Evolutionary conservation across 2,797 vertebrate species (phyloP).

Genomic region (Rhinophrynus dorsalis): DNA sequence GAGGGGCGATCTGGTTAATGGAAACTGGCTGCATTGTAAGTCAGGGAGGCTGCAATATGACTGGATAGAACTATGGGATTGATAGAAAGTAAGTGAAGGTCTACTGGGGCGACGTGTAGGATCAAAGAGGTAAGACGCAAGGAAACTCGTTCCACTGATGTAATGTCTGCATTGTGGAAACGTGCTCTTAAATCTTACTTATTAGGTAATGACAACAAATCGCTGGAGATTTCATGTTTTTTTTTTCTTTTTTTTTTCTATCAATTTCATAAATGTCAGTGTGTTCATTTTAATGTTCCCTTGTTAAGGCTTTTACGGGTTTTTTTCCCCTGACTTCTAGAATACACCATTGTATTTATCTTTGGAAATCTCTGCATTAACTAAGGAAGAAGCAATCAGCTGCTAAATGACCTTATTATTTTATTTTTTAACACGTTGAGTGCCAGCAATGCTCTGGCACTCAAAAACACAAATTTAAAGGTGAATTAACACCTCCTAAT

Average conservation of each 20-base stretch:
- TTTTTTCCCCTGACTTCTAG: background rate
- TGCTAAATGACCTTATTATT: no score
- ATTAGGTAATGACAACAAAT: slow-evolving; percentile 48
- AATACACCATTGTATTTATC: no score
- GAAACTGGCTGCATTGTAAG: slow-evolving; percentile 9
- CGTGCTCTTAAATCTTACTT: slow-evolving; percentile 43
- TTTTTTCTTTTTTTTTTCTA: slow-evolving; percentile 18
- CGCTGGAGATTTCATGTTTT: slow-evolving; percentile 13
- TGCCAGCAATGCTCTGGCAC: no score
- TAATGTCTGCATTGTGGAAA: slow-evolving; percentile 39
- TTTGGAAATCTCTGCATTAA: no score
- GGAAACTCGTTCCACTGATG: slow-evolving; percentile 26
- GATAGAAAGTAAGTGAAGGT: slow-evolving; percentile 1
- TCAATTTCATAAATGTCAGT: slow-evolving; percentile 20
- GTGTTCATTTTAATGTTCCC: slow-evolving; percentile 1
- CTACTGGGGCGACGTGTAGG: background rate
- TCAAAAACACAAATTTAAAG: no score
- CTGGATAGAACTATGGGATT: background rate
- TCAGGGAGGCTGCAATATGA: background rate
- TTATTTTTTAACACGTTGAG: no score
- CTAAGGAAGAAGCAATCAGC: no score
- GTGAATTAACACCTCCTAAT: no score
- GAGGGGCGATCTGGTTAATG: background rate
- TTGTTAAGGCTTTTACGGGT: background rate
- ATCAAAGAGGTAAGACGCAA: slow-evolving; percentile 16